Evolutionary conservation across 2,797 vertebrate genomes (phyloP), one percentile per base, ranked within the genome.

Genomic region (Channa striata): DNA sequence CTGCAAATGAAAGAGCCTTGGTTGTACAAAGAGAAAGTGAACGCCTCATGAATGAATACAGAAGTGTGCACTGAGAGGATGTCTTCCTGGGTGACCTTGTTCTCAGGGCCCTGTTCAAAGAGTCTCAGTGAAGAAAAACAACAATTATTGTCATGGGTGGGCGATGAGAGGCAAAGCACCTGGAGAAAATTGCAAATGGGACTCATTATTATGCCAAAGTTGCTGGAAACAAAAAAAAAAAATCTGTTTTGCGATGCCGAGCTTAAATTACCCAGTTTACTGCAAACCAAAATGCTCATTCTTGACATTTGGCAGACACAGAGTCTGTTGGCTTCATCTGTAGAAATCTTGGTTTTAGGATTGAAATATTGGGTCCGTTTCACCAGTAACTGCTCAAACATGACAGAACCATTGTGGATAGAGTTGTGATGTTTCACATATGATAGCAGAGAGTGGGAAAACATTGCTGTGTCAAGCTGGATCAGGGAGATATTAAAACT

Each of bases 121-220:
- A 17, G 3, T 59, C 37, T 21, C 17, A 8, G 21, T 42, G 64
- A 68, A 51, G 50, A 72, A 74, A 30, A 59, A 68, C 62, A 72
- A 49, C 56, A 65, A 71, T 84, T 80, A 57, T 63, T 75, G 54
- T 73, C 61, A 54, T 47, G 40, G 60, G 59, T 68, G 68, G 68
- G 47, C 17, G 10, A 77, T 20, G 30, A 42, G 43, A 59, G 8
- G 53, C 51, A 56, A 59, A 54, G 33, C 59, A 72, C 54, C 61
- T 61, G 50, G 46, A 77, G 44, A 57, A 59, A 77, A 66, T 25
- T 46, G 42, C 21, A 56, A 72, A 39, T 47, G 21, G 23, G 13
- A 42, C 7, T 58, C 57, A 62, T 62, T 63, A 71, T 50, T 47
- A 50, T 44, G 14, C 53, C 21, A 73, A 8, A 53, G 44, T 64